Evolutionary conservation across 2,888 invertebrate species (phyloP).

Genomic region (Lasioglossum zephyrum): DNA sequence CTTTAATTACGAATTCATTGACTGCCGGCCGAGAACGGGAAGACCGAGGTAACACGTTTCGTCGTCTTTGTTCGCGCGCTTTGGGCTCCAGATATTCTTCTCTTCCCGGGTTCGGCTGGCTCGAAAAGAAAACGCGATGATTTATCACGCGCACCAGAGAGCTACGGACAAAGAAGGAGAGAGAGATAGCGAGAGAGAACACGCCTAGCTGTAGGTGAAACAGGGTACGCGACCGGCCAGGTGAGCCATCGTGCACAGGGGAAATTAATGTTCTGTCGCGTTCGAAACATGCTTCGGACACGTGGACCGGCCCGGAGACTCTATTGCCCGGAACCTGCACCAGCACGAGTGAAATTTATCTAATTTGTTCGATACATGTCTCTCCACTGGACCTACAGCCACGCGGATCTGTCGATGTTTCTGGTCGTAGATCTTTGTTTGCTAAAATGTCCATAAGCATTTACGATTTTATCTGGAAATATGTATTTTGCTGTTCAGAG

Average conservation of each 20-base stretch:
- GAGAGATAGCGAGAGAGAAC: constrained; percentile 3
- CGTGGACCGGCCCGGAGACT: constrained; percentile 44
- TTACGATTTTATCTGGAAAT: not conserved
- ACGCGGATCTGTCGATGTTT: not conserved
- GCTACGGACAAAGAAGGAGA: not conserved
- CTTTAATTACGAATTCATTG: constrained; percentile 58
- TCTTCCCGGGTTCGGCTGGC: constrained; percentile 36
- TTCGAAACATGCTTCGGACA: constrained; percentile 77
- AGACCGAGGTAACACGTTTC: constrained; percentile 53
- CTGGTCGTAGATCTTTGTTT: not conserved
- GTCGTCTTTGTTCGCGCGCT: constrained; percentile 42
- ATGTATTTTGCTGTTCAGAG: not conserved
- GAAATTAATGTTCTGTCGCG: constrained; percentile 84
- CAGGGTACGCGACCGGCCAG: constrained; percentile 71
- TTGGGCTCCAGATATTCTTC: constrained; percentile 11
- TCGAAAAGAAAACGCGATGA: constrained; percentile 64
- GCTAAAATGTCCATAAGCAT: not conserved
- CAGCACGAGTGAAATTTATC: constrained; percentile 39
- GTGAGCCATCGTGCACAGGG: constrained; percentile 84
- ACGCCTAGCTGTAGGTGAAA: constrained; percentile 68
- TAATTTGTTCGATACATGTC: constrained; percentile 1
- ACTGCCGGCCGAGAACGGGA: constrained; percentile 7
- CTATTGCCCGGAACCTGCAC: constrained; percentile 58
- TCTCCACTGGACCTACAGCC: not conserved
- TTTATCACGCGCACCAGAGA: constrained; percentile 58